These are phyloP conservation scores for Epinephelus lanceolatus DNA, from an alignment of 2,113 vertebrate species.

Conservation along the genomic window DNA sequence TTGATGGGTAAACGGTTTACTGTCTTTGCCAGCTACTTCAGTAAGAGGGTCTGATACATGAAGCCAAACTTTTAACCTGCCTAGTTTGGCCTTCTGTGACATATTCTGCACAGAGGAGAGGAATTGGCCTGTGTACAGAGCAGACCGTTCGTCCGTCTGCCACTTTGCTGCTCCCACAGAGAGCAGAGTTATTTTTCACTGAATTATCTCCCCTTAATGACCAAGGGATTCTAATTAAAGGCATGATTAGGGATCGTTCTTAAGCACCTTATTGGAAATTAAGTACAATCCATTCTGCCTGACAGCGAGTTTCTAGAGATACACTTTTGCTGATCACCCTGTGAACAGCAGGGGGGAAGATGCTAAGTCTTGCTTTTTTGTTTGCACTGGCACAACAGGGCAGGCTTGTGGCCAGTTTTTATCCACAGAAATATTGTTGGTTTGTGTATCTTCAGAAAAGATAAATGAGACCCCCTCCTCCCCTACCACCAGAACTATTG, in stretches of 20 bases:
- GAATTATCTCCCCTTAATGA: slow-evolving; percentile 86
- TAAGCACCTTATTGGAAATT: slow-evolving; percentile 88
- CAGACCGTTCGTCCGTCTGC: slow-evolving; percentile 62
- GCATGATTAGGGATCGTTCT: slow-evolving; percentile 85
- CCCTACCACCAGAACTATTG: neutral
- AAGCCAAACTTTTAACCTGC: slow-evolving; percentile 11
- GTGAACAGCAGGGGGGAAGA: slow-evolving; percentile 53
- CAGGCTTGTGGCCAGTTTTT: slow-evolving; percentile 38
- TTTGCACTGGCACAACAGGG: slow-evolving; percentile 50
- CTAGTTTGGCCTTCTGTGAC: slow-evolving; percentile 33
- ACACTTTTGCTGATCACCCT: slow-evolving; percentile 74
- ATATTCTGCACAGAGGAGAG: slow-evolving; percentile 28
- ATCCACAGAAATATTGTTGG: slow-evolving; percentile 35
- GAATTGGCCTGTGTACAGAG: slow-evolving; percentile 26
- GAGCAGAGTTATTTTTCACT: slow-evolving; percentile 81
- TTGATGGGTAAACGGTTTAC: neutral
- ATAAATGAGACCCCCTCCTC: slow-evolving; percentile 15
- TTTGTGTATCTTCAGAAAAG: slow-evolving; percentile 14
- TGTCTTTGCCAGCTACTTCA: neutral
- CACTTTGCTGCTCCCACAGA: slow-evolving; percentile 68
- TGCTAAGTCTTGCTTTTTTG: slow-evolving; percentile 51
- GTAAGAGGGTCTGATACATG: neutral
- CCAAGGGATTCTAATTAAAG: slow-evolving; percentile 87
- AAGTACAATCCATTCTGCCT: slow-evolving; percentile 85
- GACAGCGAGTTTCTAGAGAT: slow-evolving; percentile 77